These are phyloP conservation scores for Lordiphosa stackelbergi DNA, from an alignment of 1,140 invertebrate species.

Conservation along the genomic window DNA sequence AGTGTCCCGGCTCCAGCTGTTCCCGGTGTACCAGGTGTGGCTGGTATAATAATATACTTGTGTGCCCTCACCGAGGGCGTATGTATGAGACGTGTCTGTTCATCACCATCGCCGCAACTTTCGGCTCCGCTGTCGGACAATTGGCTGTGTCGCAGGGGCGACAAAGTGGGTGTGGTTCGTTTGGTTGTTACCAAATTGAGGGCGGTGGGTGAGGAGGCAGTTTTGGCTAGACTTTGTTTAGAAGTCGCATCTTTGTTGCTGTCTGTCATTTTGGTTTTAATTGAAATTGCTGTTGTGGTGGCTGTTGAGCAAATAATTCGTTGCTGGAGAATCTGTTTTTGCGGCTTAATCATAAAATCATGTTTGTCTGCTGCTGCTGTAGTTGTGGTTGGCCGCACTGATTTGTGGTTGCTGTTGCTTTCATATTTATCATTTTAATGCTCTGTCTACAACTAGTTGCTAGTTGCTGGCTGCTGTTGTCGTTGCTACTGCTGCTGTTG, in stretches of 20 bases:
- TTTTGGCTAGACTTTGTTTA: constrained; percentile 30
- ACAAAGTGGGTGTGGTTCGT: constrained; percentile 27
- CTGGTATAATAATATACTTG: constrained; percentile 72
- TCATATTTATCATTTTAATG: constrained; percentile 66
- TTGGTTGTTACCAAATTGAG: constrained; percentile 39
- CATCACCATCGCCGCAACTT: constrained; percentile 63
- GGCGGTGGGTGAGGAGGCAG: constrained; percentile 44
- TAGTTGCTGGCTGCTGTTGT: constrained; percentile 11
- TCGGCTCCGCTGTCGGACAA: constrained; percentile 69
- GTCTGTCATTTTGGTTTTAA: constrained; percentile 32
- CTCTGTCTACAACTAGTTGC: constrained; percentile 18
- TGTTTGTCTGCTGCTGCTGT: constrained; percentile 34
- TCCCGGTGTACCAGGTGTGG: constrained; percentile 39
- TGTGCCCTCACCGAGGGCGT: constrained; percentile 55
- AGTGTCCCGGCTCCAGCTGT: constrained; percentile 27
- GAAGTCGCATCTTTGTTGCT: constrained; percentile 12
- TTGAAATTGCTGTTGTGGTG: constrained; percentile 1
- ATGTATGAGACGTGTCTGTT: constrained; percentile 62
- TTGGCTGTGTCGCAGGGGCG: constrained; percentile 56
- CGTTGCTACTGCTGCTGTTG: constrained; percentile 30
- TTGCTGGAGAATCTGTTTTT: constrained; percentile 6
- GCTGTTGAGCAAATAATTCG: constrained; percentile 17
- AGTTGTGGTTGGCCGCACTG: constrained; percentile 33
- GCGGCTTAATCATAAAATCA: constrained; percentile 22
- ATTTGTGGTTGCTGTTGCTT: constrained; percentile 30